These are phyloP conservation scores for Lampris incognitus DNA, from an alignment of 2,113 vertebrate genomes.

Conservation along the genomic window DNA sequence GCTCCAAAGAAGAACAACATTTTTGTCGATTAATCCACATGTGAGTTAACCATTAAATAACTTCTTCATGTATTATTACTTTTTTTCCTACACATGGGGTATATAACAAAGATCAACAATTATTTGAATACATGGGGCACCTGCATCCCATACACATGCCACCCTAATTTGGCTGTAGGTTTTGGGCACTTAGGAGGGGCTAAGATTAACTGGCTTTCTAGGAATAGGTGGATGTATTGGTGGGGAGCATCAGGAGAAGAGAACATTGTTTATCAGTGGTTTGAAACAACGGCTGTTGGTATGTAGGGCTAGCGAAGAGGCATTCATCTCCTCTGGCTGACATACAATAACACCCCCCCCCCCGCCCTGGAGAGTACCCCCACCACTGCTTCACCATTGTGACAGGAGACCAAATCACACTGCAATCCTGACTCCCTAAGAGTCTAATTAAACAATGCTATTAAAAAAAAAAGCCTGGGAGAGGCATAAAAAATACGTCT, in stretches of 20 bases:
- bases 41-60: no score
- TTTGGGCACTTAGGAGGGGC: conserved; percentile 31
- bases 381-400: conserved; percentile 31
- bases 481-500: conserved; percentile 12
- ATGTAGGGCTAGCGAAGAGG: conserved; percentile 48
- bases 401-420: conserved; percentile 35
- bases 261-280: conserved; percentile 60
- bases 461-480: conserved; percentile 37
- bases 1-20: no score
- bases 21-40: no score
- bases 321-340: conserved; percentile 63
- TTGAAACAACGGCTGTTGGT: conserved; percentile 52
- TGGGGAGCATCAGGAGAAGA: conserved; percentile 9
- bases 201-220: neutral
- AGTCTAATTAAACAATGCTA: conserved; percentile 56
- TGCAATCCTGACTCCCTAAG: conserved; percentile 43
- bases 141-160: no score
- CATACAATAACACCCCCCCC: conserved; percentile 39
- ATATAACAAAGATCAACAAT: no score
- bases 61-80: no score
- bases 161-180: neutral
- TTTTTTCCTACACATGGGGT: no score
- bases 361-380: conserved; percentile 49
- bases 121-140: no score
- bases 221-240: neutral